Conservation (phyloP, 2,888 invertebrate species). For the Cerastis leucographa region DNA sequence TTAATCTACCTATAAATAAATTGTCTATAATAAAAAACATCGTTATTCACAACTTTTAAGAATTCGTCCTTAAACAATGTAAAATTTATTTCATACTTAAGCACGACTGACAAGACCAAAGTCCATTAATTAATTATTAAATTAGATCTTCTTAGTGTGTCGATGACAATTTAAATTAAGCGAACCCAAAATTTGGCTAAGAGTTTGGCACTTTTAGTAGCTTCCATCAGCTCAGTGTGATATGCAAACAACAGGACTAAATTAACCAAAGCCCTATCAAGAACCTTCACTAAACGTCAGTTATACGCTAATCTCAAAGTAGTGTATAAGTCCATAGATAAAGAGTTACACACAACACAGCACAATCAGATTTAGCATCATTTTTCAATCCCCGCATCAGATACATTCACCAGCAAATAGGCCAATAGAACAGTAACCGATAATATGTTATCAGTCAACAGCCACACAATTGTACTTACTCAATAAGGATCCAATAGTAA, state of each 20-base stretch:
- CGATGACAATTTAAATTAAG: too few species aligned
- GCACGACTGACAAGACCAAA: neutral
- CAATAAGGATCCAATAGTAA: conserved; percentile 91
- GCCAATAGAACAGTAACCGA: conserved; percentile 22
- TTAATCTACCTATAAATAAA: neutral
- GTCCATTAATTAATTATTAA: too few species aligned
- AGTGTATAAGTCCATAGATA: neutral
- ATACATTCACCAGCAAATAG: neutral
- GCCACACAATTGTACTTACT: conserved; percentile 83
- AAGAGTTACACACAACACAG: neutral
- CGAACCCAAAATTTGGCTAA: neutral
- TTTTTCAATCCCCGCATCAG: neutral
- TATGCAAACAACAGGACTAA: neutral
- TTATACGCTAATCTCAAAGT: neutral
- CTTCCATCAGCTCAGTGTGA: neutral
- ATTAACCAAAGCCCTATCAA: neutral
- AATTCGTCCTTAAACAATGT: neutral
- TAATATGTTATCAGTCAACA: conserved; percentile 37
- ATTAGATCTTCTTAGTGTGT: too few species aligned
- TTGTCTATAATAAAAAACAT: neutral
- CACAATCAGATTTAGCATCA: neutral
- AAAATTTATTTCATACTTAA: neutral
- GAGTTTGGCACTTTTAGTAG: neutral
- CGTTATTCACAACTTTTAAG: neutral
- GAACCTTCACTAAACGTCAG: neutral